Evolutionary conservation across 2,797 vertebrate species (phyloP).

Genomic region (Pseudochirops cupreus): DNA sequence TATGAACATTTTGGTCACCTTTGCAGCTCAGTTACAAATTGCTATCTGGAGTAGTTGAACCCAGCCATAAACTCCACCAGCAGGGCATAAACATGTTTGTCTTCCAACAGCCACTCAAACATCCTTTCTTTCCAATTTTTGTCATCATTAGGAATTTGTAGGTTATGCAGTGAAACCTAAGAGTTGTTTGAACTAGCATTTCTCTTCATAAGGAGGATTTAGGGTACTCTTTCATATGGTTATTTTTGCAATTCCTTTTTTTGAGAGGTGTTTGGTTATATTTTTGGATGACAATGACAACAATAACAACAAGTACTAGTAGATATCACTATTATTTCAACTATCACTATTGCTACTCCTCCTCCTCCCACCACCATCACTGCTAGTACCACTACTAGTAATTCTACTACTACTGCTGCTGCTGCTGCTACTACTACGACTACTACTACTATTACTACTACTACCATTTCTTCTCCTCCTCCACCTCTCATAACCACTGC

Average conservation of each 20-base stretch:
- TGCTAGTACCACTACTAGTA: no score
- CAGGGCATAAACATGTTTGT: neutral
- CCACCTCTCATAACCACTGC: no score
- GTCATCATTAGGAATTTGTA: neutral
- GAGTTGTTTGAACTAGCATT: neutral
- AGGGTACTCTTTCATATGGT: no score
- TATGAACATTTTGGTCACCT: neutral
- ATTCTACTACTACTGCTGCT: no score
- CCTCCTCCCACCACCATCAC: no score
- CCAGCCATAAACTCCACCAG: neutral
- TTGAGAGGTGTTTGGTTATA: neutral
- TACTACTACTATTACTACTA: no score
- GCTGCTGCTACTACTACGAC: accelerated
- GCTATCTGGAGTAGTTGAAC: neutral
- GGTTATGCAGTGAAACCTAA: neutral
- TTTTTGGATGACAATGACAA: neutral
- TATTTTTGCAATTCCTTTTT: neutral
- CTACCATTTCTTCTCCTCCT: no score
- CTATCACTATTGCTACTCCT: no score
- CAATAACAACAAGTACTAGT: no score
- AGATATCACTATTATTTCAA: neutral
- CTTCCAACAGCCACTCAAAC: neutral
- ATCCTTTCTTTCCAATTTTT: neutral
- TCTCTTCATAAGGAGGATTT: neutral
- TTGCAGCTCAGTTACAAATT: neutral